Evolutionary conservation across 2,113 vertebrate genomes (phyloP).

Genomic region (Prochilodus magdalenae): DNA sequence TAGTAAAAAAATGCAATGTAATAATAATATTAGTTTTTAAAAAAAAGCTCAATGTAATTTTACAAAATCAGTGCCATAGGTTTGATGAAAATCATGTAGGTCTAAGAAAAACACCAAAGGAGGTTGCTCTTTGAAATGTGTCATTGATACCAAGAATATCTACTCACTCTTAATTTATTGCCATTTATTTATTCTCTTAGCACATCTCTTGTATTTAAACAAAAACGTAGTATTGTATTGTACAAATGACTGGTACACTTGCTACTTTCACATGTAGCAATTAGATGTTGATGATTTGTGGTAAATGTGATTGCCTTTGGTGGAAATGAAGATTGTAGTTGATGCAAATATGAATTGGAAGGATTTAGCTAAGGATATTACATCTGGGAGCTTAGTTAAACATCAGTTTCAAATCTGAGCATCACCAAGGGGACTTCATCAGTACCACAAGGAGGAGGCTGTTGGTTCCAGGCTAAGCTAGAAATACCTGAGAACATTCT

Average conservation of each 20-base stretch:
- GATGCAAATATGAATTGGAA: conserved; percentile 63
- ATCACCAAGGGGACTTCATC: conserved; percentile 62
- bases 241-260: conserved; percentile 43
- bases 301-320: conserved; percentile 65
- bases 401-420: conserved; percentile 72
- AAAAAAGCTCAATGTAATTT: conserved; percentile 67
- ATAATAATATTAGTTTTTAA: neutral
- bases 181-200: conserved; percentile 74
- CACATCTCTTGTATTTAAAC: conserved; percentile 64
- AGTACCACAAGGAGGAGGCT: conserved; percentile 33
- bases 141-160: conserved; percentile 65
- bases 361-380: conserved; percentile 53
- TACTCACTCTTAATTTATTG: conserved; percentile 70
- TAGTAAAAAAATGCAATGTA: conserved; percentile 11
- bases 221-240: conserved; percentile 45
- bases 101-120: conserved; percentile 60
- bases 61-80: conserved; percentile 77
- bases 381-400: conserved; percentile 59
- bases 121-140: conserved; percentile 54
- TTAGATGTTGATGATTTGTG: conserved; percentile 25
- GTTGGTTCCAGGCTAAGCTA: conserved; percentile 33
- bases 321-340: conserved; percentile 79
- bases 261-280: conserved; percentile 35
- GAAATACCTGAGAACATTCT: conserved; percentile 28
- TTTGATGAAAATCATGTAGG: conserved; percentile 67